phyloP scores from a whole-genome alignment of 2,888 invertebrate genomes.

The Phortica okadai region DNA sequence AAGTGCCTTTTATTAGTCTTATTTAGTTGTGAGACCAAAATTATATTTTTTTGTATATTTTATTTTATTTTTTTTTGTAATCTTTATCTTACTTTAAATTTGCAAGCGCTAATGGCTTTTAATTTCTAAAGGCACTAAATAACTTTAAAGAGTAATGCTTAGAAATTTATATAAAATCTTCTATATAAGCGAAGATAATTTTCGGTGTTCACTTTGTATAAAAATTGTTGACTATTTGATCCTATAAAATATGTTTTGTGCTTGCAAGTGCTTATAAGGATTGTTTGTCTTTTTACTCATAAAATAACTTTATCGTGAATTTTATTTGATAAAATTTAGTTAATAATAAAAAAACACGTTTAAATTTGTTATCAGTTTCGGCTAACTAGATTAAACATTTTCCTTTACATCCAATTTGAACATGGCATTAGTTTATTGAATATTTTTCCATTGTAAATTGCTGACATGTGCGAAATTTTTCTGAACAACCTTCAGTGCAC shows the following conservation, averaged over 20 bases:
- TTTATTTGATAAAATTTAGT: too few relatives aligned
- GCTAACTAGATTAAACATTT: too few relatives aligned
- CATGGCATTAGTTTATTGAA: background rate
- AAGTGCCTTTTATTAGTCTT: slow-evolving; percentile 27
- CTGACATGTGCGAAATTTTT: slow-evolving; percentile 1
- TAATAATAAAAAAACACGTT: too few relatives aligned
- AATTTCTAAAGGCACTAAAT: background rate
- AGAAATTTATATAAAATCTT: background rate
- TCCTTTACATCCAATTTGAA: too few relatives aligned
- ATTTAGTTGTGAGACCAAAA: slow-evolving; percentile 13
- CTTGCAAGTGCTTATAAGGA: background rate
- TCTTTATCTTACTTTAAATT: slow-evolving; percentile 21
- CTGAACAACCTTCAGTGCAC: slow-evolving; percentile 12
- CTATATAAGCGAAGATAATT: too few relatives aligned
- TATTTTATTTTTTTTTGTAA: background rate
- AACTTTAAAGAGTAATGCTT: background rate
- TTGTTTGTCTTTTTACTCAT: background rate
- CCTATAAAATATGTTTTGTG: background rate
- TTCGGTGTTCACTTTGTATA: too few relatives aligned
- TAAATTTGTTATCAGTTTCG: too few relatives aligned
- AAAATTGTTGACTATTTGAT: too few relatives aligned
- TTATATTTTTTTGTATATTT: background rate
- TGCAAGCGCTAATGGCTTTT: slow-evolving; percentile 12
- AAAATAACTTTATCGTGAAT: too few relatives aligned
- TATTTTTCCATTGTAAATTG: background rate